Evolutionary conservation across 1,140 invertebrate genomes (phyloP).

Genomic region (Bursaphelenchus mucronatus): DNA sequence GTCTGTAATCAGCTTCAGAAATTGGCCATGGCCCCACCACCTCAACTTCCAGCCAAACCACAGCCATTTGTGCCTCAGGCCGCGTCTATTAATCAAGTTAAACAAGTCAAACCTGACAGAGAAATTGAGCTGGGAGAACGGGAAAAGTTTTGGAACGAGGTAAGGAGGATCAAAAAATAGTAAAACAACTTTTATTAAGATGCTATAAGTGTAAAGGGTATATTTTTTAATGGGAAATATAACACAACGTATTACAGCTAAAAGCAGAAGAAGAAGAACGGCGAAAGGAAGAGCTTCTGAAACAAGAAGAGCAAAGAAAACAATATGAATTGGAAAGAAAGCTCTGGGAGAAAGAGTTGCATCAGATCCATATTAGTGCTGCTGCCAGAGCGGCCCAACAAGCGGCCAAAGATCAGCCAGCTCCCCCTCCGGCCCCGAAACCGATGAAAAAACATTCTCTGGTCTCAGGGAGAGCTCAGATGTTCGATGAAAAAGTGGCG

Average conservation of each 20-base stretch:
- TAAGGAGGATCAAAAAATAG: slow-evolving; percentile 25
- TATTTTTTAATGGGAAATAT: slow-evolving; percentile 19
- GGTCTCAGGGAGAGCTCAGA: slow-evolving; percentile 36
- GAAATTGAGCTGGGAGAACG: slow-evolving; percentile 36
- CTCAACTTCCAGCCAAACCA: slow-evolving; percentile 16
- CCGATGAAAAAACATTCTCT: slow-evolving; percentile 21
- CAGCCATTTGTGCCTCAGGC: slow-evolving; percentile 45
- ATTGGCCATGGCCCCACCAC: slow-evolving; percentile 12
- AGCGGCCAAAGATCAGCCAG: slow-evolving; percentile 4
- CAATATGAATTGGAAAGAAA: slow-evolving; percentile 37
- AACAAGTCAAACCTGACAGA: slow-evolving; percentile 15
- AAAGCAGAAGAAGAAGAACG: slow-evolving; percentile 39
- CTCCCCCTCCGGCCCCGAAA: slow-evolving; percentile 14
- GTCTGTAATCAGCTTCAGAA: slow-evolving; percentile 38
- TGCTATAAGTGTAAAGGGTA: background rate
- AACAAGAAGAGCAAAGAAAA: slow-evolving; percentile 33
- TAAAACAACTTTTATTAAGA: slow-evolving; percentile 1
- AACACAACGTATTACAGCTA: slow-evolving; percentile 30
- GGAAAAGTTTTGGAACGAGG: slow-evolving; percentile 52
- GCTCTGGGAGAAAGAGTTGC: slow-evolving; percentile 33
- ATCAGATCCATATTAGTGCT: slow-evolving; percentile 27
- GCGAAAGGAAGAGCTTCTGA: slow-evolving; percentile 34
- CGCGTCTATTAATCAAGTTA: slow-evolving; percentile 16
- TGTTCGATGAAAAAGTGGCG: slow-evolving; percentile 40
- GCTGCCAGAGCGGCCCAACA: slow-evolving; percentile 12